Base-by-base conservation (phyloP, 1,140 invertebrate species). In the Phortica variegata region DNA sequence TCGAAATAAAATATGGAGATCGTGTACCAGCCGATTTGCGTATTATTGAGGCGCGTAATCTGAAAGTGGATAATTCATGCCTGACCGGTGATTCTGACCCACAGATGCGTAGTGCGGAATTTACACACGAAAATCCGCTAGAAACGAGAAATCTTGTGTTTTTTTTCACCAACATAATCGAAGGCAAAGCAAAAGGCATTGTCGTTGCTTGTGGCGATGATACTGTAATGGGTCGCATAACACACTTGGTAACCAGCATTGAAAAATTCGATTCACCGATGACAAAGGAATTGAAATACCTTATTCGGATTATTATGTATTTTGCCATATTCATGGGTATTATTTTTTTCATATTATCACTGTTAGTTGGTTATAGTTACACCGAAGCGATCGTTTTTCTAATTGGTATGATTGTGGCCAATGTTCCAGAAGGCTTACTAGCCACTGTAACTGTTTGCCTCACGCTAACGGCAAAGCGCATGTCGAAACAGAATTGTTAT, bases 371-470 rank as follows among this genome's bases (percentile, higher is more conserved):
- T 12, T 91, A 92, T 73, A 75, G 81, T 52, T 89, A 85, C 83
- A 75, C 92, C 3, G 87, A 91, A 62, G 85, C 88, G 17, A 82
- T 88, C 39, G 82, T 92, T 43, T 91, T 93, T 77, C 78, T 91
- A 3, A 91, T 92, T 72, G 89, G 88, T 15, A 90, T 91, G 62
- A 90, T 91, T 62, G 88, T 91, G 1, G 88, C 89, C 21, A 91
- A 91, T 73, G 89, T 92, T 5, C 89, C 90, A 1, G 89, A 92
- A 79, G 89, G 87, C 51, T 78, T 92, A 1, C 70, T 91, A 3
- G 88, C 87, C 5, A 93, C 90, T 41, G 88, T 93, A 4, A 93
- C 89, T 4, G 88, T 91, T 0, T 79, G 80, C 47, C 71, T 89
- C 10, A 87, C 86, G 0, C 76, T 90, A 20, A 89, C 87, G 9